These are phyloP conservation scores for Nymphalis polychloros DNA, from an alignment of 2,888 invertebrate genomes.

Conservation along the genomic window DNA sequence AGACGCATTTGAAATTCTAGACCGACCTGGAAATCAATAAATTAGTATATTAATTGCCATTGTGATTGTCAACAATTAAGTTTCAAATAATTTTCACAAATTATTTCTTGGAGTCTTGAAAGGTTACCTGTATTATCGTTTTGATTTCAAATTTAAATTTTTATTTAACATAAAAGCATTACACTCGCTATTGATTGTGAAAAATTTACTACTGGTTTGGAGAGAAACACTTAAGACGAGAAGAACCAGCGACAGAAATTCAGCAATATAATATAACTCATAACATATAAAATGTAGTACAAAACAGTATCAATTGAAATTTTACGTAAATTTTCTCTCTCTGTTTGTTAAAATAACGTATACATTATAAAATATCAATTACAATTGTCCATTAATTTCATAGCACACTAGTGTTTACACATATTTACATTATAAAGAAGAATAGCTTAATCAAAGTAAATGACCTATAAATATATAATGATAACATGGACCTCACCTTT, in stretches of 20 bases:
- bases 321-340: background rate
- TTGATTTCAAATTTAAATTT: too few species aligned
- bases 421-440: background rate
- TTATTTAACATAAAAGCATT: too few species aligned
- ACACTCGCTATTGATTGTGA: too few species aligned
- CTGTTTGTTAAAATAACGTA: background rate
- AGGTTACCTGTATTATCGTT: too few species aligned
- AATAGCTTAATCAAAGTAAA: conserved; percentile 17
- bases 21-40: conserved; percentile 67
- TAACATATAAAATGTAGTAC: too few species aligned
- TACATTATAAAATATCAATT: background rate
- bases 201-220: too few species aligned
- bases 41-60: background rate
- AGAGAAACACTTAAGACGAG: too few species aligned
- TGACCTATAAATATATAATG: conserved; percentile 14
- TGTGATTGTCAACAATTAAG: too few species aligned
- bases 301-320: background rate
- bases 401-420: background rate
- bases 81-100: too few species aligned
- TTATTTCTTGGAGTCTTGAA: too few species aligned
- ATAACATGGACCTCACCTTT: conserved; percentile 67
- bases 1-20: conserved; percentile 84
- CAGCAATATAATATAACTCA: too few species aligned
- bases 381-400: background rate
- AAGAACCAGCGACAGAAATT: too few species aligned